A percentile compares a stretch with the other conserved stretches of the same genome.
These are phyloP conservation scores for Nezara viridula DNA, from an alignment of 2,888 invertebrate species.

Conservation along the genomic window DNA sequence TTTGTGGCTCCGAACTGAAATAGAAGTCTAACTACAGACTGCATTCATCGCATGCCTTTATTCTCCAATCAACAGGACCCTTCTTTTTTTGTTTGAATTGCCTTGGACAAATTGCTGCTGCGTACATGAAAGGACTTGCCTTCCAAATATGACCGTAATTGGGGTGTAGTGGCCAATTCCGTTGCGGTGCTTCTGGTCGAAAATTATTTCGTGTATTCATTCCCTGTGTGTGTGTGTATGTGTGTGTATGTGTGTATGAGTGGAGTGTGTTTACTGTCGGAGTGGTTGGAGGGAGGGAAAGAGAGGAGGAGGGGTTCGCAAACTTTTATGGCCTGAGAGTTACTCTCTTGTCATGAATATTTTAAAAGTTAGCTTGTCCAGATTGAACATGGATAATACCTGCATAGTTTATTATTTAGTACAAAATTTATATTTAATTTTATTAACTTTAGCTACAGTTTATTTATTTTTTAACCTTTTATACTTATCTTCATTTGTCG, in stretches of 20 bases:
- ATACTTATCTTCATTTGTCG: no score
- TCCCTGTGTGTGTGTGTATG: neutral
- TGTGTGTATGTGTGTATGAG: no score
- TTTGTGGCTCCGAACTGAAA: conserved; percentile 24
- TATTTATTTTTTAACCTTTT: no score
- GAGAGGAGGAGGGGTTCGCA: neutral
- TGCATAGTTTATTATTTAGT: neutral
- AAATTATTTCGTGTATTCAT: neutral
- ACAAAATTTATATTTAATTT: neutral
- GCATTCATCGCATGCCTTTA: conserved; percentile 1
- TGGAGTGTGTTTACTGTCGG: no score
- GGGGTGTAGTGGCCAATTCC: neutral
- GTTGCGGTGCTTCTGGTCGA: neutral
- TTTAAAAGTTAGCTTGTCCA: neutral
- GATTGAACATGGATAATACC: neutral
- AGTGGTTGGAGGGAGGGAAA: no score
- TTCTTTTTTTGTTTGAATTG: neutral
- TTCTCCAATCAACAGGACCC: neutral
- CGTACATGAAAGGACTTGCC: neutral
- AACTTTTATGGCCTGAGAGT: neutral
- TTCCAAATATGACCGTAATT: neutral
- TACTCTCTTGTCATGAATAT: neutral
- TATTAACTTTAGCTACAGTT: neutral
- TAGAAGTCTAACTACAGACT: neutral
- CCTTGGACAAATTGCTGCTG: neutral